Evolutionary conservation across 2,113 vertebrate genomes (phyloP), one percentile per base, ranked within the genome.

Genomic region (Pelecanoides urinatrix): DNA sequence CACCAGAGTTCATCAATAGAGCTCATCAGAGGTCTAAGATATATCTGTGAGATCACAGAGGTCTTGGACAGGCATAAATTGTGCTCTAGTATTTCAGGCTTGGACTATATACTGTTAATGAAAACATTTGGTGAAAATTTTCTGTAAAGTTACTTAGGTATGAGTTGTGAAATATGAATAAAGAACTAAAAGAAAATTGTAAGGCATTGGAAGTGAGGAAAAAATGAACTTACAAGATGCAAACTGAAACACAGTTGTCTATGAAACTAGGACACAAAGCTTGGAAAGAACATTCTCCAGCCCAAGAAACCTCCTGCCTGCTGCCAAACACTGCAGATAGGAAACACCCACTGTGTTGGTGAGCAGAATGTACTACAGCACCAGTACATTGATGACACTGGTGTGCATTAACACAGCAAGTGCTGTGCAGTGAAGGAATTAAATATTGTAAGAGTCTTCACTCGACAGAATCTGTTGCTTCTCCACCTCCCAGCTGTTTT

Each of bases 381-480:
- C 71, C 14, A 25, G 19, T 40, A 27, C 47, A 49, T 0, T 25
- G 75, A 74, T 47, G 53, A 3, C 68, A 55, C 70, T 16, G 56
- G 52, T 36, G 74, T 22, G 74, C 74, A 75, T n/a, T 30, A 56
- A 27, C 65, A 75, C 86, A 82, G 88, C 88, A 82, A 88, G 81
- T 74, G 63, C 68, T 44, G 49, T 8, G 45, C 80, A 70, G 36
- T 20, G 29, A 26, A 36, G 74, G 66, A 66, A 61, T 88, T 61
- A 29, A 53, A 26, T 6, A 11, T 4, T 66, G 1, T 17, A 6
- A 73, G 90, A 83, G 36, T 0, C 86, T 80, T 50, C 50, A 7
- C 86, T 50, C 86, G 32, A 78, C 62, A 77, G 83, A 70, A 86
- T 42, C 94, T 94, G 76, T 14, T 70, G 73, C n/a, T 86, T 42